Base-by-base conservation (phyloP, 2,797 vertebrate species). In the Mus minutoides region DNA sequence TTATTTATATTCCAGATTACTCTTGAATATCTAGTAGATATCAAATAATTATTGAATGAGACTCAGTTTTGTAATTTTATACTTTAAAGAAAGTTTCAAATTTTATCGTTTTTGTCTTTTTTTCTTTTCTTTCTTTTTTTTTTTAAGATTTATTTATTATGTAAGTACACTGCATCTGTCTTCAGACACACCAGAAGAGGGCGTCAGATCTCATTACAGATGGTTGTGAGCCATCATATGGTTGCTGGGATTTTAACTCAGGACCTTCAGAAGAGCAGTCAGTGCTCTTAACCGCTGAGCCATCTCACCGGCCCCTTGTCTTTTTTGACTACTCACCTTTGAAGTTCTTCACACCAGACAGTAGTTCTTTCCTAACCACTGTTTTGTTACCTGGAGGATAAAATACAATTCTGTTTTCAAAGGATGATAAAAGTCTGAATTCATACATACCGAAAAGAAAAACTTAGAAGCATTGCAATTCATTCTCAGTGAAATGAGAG, bases 351-450 rank as follows among this genome's bases (percentile, higher is more conserved):
- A 97, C 19, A 40, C 14, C 49, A 29, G 58, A 83, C 8, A 96
- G 16, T 73, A 97, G 49, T 37, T 95, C 83, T 85, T 93, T 97
- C 91, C 78, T 43, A 90, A 92, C 93, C 3, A 97, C 49, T 7
- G 84, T 96, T 90, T 96, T 94, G 49, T 95, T 58, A 73, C 60
- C 97, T 97, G 92, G 82, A 96, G 90, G 88, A 86, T 60, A 96
- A 91, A 79, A 84, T 29, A 73, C 1, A 80, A 87, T 71, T 52
- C 43, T 80, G 21, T 29, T 95, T 93, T 80, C 71, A 26, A 24
- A 16, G 29, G 86, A 46, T 80, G 58, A 88, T 82, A 60, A 94
- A 88, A 96, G 80, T 62, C 34, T 91, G 43, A 37, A 17, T 58
- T 22, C 46, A 76, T 56, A 64, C 37, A 83, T 75, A 43, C 62